Conservation (phyloP, 2,888 invertebrate genomes). For the Drosophila vallismaia region DNA sequence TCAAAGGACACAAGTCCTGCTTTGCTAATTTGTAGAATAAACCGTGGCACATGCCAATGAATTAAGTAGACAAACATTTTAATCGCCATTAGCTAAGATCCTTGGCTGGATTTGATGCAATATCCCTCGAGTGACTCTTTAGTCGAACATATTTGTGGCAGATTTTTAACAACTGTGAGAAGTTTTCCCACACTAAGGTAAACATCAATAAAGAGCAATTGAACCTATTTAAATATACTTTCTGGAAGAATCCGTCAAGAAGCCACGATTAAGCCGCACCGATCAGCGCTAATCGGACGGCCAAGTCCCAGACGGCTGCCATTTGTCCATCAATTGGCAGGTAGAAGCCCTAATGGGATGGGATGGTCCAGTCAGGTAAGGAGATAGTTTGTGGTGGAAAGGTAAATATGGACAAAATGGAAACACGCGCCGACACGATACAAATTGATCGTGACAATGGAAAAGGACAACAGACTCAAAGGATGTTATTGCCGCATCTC, state of each 20-base stretch:
- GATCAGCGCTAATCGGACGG: slow-evolving; percentile 62
- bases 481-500: slow-evolving; percentile 33
- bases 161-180: slow-evolving; percentile 48
- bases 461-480: slow-evolving; percentile 48
- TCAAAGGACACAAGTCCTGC: not conserved
- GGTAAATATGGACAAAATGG: slow-evolving; percentile 61
- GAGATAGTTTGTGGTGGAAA: slow-evolving; percentile 41
- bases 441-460: slow-evolving; percentile 59
- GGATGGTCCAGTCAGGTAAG: slow-evolving; percentile 50
- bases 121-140: slow-evolving; percentile 26
- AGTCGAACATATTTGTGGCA: slow-evolving; percentile 57
- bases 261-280: slow-evolving; percentile 68
- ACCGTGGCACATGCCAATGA: slow-evolving; percentile 47
- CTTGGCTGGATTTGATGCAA: slow-evolving; percentile 54
- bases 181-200: slow-evolving; percentile 65
- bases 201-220: slow-evolving; percentile 54
- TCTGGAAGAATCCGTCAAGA: slow-evolving; percentile 67
- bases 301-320: slow-evolving; percentile 41
- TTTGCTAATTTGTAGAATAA: slow-evolving; percentile 50
- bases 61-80: slow-evolving; percentile 51
- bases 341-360: slow-evolving; percentile 19
- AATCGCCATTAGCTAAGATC: slow-evolving; percentile 31
- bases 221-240: slow-evolving; percentile 74
- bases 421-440: slow-evolving; percentile 76
- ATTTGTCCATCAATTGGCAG: slow-evolving; percentile 27